Evolutionary conservation across 1,140 invertebrate species (phyloP).

Genomic region (Hycleus phaleratus): DNA sequence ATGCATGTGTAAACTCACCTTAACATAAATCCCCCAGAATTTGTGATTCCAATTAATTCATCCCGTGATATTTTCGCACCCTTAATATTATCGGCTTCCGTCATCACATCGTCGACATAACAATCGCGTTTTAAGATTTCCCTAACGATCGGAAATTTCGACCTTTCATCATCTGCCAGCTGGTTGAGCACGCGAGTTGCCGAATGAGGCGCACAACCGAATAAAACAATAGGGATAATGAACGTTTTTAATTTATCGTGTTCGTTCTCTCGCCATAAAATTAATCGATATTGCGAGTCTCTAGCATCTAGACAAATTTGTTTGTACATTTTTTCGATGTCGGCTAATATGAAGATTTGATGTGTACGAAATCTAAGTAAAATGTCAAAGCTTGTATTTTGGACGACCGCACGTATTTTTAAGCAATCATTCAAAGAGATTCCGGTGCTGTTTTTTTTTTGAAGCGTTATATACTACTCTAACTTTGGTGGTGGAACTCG

Average conservation of each 20-base stretch:
- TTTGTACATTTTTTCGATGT: conserved; percentile 42
- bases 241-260: neutral
- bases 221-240: neutral
- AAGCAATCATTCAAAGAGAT: conserved; percentile 37
- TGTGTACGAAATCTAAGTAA: conserved; percentile 39
- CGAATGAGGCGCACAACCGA: neutral
- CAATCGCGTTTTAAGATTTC: conserved; percentile 25
- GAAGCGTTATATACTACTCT: conserved; percentile 31
- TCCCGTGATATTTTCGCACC: conserved; percentile 18
- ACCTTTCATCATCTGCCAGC: neutral
- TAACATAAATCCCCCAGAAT: too few species aligned
- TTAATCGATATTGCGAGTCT: conserved; percentile 38
- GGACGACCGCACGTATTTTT: conserved; percentile 37
- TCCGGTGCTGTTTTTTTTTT: conserved; percentile 23
- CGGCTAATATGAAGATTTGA: conserved; percentile 31
- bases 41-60: neutral
- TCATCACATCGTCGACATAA: conserved; percentile 40
- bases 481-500: conserved; percentile 23
- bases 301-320: conserved; percentile 36
- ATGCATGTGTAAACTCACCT: too few species aligned
- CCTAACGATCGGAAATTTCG: conserved; percentile 19
- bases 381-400: conserved; percentile 39
- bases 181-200: neutral
- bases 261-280: conserved; percentile 38
- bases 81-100: conserved; percentile 24